Percentiles rank a stretch among this genome's conserved stretches.
phyloP scores from a whole-genome alignment of 2,113 vertebrate species.

The Ctenodactylus gundi region DNA sequence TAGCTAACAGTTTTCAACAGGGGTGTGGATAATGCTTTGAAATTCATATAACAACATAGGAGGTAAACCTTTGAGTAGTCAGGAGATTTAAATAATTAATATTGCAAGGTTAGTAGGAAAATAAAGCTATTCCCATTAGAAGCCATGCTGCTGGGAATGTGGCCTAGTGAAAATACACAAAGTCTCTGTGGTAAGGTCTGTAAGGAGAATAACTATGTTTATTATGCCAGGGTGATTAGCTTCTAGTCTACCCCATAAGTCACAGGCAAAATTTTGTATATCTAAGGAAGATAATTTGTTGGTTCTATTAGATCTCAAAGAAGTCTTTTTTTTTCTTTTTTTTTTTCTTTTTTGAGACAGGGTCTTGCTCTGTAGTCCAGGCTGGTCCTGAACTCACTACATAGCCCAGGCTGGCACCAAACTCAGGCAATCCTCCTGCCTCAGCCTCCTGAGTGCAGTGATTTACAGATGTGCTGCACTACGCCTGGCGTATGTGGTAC shows the following conservation, averaged over 20 bases:
- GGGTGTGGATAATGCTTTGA: neutral
- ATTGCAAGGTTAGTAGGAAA: neutral
- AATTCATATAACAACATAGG: neutral
- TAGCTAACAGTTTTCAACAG: slow-evolving; percentile 9
- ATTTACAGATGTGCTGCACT: too few relatives aligned
- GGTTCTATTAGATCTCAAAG: neutral
- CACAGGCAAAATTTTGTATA: neutral
- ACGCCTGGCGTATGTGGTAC: too few relatives aligned
- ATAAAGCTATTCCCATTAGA: neutral
- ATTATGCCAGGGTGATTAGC: neutral
- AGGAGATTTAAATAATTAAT: neutral
- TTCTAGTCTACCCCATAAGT: neutral
- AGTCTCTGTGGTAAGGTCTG: neutral
- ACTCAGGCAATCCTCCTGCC: too few relatives aligned
- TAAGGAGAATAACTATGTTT: neutral
- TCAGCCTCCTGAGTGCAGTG: too few relatives aligned
- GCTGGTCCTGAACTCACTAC: too few relatives aligned
- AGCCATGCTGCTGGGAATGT: neutral
- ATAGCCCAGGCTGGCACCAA: too few relatives aligned
- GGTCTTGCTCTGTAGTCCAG: too few relatives aligned
- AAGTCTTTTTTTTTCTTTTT: too few relatives aligned
- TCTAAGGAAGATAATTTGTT: neutral
- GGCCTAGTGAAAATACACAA: neutral
- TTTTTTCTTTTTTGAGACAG: too few relatives aligned
- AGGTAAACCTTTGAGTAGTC: neutral